These are phyloP conservation scores for Hucho hucho DNA, from an alignment of 2,113 vertebrate species.

Conservation along the genomic window DNA sequence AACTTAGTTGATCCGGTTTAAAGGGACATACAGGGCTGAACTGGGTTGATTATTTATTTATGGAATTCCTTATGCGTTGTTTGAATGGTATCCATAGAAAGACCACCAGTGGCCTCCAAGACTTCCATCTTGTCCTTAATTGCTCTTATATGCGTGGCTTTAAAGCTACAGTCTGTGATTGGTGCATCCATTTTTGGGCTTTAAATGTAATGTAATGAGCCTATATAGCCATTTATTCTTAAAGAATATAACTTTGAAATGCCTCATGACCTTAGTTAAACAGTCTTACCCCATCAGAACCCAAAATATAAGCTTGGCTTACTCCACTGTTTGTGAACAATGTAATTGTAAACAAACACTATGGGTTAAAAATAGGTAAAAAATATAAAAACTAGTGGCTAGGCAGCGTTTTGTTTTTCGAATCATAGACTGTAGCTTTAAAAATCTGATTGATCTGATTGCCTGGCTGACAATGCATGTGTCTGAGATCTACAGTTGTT, in stretches of 20 bases:
- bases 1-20: background rate
- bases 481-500: background rate
- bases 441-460: background rate
- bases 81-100: background rate
- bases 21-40: background rate
- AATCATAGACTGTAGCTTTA: background rate
- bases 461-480: background rate
- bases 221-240: too few relatives aligned
- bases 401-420: background rate
- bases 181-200: too few relatives aligned
- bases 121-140: background rate
- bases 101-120: constrained; percentile 6
- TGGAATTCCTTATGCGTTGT: background rate
- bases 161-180: too few relatives aligned
- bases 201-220: too few relatives aligned
- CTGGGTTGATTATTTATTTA: background rate
- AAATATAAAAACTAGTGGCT: too few relatives aligned
- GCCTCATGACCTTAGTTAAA: too few relatives aligned
- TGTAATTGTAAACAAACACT: background rate
- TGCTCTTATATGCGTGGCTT: background rate
- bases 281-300: too few relatives aligned
- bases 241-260: too few relatives aligned
- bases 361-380: too few relatives aligned
- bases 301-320: too few relatives aligned
- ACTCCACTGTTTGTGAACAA: too few relatives aligned